Evolutionary conservation across 2,113 vertebrate genomes (phyloP).

Genomic region (Pelecanoides urinatrix): DNA sequence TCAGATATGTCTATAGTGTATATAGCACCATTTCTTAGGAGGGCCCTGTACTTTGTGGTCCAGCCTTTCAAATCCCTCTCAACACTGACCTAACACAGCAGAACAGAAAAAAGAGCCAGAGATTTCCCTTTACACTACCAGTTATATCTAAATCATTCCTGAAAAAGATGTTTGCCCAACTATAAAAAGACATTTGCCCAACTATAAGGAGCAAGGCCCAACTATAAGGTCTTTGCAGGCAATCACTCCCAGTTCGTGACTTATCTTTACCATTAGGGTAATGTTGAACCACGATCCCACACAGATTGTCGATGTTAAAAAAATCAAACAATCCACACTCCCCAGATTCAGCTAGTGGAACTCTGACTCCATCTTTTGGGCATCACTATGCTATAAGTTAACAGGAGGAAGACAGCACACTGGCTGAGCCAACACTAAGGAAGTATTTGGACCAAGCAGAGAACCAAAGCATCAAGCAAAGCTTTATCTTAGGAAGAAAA

Average conservation of each 20-base stretch:
- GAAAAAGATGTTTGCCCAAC: not conserved
- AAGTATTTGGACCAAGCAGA: not conserved
- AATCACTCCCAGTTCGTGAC: not conserved
- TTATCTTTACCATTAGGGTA: not conserved
- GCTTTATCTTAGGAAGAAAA: not conserved
- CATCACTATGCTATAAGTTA: not conserved
- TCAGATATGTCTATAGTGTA: not conserved
- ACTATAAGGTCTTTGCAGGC: not conserved
- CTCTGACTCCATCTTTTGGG: slow-evolving; percentile 34
- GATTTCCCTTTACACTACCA: not conserved
- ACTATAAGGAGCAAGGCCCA: not conserved
- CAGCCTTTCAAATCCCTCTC: not conserved
- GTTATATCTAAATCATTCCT: not conserved
- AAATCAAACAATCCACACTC: not conserved
- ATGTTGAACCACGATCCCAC: not conserved
- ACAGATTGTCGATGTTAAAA: not conserved
- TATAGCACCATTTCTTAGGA: not conserved
- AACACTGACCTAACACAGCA: not conserved
- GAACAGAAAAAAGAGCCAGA: not conserved
- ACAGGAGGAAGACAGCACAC: not conserved
- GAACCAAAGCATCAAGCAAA: not conserved
- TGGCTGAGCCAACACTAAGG: not conserved
- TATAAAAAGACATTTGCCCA: not conserved
- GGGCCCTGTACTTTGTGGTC: not conserved
- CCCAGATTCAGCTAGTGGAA: not conserved